A percentile compares a stretch with the other conserved stretches of the same genome.
These are phyloP conservation scores for Caretta caretta DNA, from an alignment of 2,113 vertebrate genomes.

Conservation along the genomic window DNA sequence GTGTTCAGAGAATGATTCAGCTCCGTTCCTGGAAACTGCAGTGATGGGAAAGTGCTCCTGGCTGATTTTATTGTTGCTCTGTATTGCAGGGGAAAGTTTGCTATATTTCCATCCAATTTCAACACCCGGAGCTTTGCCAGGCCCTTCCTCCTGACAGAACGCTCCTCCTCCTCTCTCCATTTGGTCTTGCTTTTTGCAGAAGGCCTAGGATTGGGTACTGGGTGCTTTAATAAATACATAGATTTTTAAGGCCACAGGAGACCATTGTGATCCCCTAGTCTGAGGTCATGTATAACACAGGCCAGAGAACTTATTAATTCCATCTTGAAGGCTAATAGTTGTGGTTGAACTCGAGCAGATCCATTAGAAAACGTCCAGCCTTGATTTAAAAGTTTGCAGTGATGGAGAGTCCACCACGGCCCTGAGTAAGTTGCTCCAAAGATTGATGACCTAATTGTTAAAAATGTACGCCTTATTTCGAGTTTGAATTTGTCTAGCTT, in stretches of 20 bases:
- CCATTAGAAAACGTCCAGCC: background rate
- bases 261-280: background rate
- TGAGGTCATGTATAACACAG: background rate
- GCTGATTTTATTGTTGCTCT: constrained; percentile 54
- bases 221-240: background rate
- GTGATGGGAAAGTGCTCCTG: constrained; percentile 52
- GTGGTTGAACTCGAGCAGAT: background rate
- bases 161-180: constrained; percentile 41
- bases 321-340: background rate
- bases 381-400: background rate
- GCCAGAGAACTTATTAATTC: background rate
- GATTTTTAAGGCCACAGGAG: background rate
- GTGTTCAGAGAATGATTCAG: constrained; percentile 61
- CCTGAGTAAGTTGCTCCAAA: background rate
- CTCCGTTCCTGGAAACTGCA: constrained; percentile 59
- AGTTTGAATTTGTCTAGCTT: background rate
- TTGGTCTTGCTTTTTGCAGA: constrained; percentile 37
- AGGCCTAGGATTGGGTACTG: background rate
- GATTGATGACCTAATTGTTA: background rate
- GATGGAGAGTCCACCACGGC: background rate
- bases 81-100: constrained; percentile 73
- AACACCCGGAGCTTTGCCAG: constrained; percentile 43
- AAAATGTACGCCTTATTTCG: background rate
- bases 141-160: constrained; percentile 37
- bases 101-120: constrained; percentile 72